These are phyloP conservation scores for Enteromius mattozi DNA, from an alignment of 2,797 vertebrate species.

Conservation along the genomic window DNA sequence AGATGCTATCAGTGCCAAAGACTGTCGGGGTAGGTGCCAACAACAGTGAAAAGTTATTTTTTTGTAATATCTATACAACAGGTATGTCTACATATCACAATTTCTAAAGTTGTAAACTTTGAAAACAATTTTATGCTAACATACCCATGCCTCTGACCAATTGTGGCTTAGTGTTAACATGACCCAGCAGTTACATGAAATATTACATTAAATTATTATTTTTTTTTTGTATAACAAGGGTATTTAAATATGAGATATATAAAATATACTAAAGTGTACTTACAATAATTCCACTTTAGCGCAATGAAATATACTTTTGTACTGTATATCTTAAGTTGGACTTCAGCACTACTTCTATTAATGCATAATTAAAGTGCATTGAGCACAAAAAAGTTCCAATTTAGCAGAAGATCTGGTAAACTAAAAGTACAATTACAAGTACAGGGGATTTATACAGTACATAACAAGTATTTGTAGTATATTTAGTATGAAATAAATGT, in stretches of 20 bases:
- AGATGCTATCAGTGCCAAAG: slow-evolving; percentile 86
- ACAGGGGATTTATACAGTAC: background rate
- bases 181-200: background rate
- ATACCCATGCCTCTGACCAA: background rate
- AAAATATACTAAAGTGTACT: background rate
- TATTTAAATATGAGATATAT: background rate
- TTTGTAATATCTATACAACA: background rate
- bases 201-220: background rate
- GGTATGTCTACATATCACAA: background rate
- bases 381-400: background rate
- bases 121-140: background rate
- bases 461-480: background rate
- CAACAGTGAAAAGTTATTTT: background rate
- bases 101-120: background rate
- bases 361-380: background rate
- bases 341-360: background rate
- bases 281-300: background rate
- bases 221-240: background rate
- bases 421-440: background rate
- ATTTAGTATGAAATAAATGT: background rate
- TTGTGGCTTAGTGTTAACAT: background rate
- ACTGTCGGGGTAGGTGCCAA: slow-evolving; percentile 85
- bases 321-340: background rate
- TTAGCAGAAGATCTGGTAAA: background rate
- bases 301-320: background rate